Evolutionary conservation across 2,113 vertebrate species (phyloP).

Genomic region (Nothoprocta pentlandii): DNA sequence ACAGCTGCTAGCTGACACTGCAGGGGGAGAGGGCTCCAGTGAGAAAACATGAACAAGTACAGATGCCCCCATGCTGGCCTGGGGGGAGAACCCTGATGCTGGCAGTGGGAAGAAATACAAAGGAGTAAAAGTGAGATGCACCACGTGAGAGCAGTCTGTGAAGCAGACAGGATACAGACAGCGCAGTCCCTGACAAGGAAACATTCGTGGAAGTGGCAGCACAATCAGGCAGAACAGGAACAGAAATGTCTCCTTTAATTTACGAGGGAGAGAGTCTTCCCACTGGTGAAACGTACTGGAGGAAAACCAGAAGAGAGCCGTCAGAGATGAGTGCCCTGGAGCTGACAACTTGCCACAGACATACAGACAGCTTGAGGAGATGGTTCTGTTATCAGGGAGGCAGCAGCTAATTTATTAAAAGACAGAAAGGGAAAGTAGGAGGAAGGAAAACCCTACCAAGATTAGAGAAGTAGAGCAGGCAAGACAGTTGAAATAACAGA

Average conservation of each 20-base stretch:
- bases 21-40: not conserved
- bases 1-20: not conserved
- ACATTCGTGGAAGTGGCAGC: not conserved
- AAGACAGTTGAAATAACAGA: not conserved
- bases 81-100: not conserved
- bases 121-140: not conserved
- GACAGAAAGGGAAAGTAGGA: not conserved
- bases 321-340: not conserved
- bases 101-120: not conserved
- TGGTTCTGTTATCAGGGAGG: not conserved
- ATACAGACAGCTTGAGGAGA: not conserved
- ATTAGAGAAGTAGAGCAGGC: not conserved
- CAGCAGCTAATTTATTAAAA: conserved; percentile 2
- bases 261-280: not conserved
- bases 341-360: not conserved
- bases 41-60: not conserved
- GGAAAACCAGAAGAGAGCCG: not conserved
- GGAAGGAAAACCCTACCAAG: not conserved
- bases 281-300: not conserved
- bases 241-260: not conserved
- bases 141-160: not conserved
- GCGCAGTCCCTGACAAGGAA: not conserved
- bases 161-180: not conserved
- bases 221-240: not conserved
- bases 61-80: too few relatives aligned